phyloP scores from a whole-genome alignment of 2,797 vertebrate species.

The Numenius phaeopus region DNA sequence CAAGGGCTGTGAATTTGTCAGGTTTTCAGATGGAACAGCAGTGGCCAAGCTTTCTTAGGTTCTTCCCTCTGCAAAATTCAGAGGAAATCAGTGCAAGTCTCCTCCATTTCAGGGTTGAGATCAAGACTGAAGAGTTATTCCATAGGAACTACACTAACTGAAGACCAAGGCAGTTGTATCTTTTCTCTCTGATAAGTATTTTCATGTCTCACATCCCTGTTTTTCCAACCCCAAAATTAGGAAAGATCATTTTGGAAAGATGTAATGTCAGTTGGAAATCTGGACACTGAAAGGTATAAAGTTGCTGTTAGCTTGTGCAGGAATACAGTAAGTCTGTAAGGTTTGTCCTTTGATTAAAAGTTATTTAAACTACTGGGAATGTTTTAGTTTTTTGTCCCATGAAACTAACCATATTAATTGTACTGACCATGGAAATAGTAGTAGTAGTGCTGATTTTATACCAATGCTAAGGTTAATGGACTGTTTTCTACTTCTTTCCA shows the following conservation, averaged over 20 bases:
- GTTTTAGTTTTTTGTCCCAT: not conserved
- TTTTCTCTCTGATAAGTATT: not conserved
- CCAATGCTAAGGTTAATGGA: slow-evolving; percentile 29
- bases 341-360: not conserved
- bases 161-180: not conserved
- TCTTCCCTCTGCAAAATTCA: not conserved
- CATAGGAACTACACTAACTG: not conserved
- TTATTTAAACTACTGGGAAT: not conserved
- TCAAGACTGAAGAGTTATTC: not conserved
- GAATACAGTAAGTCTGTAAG: not conserved
- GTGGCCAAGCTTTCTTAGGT: not conserved
- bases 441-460: not conserved
- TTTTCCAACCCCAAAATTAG: not conserved
- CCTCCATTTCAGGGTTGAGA: not conserved
- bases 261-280: not conserved
- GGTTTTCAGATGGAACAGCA: not conserved
- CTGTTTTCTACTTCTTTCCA: slow-evolving; percentile 11
- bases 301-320: not conserved
- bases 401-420: not conserved
- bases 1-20: slow-evolving; percentile 23
- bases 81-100: not conserved
- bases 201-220: not conserved
- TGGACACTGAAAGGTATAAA: not conserved
- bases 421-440: accelerated
- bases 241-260: not conserved